Evolutionary conservation across 2,113 vertebrate genomes (phyloP), one percentile per base, ranked within the genome.

Genomic region (Urocolius indicus): DNA sequence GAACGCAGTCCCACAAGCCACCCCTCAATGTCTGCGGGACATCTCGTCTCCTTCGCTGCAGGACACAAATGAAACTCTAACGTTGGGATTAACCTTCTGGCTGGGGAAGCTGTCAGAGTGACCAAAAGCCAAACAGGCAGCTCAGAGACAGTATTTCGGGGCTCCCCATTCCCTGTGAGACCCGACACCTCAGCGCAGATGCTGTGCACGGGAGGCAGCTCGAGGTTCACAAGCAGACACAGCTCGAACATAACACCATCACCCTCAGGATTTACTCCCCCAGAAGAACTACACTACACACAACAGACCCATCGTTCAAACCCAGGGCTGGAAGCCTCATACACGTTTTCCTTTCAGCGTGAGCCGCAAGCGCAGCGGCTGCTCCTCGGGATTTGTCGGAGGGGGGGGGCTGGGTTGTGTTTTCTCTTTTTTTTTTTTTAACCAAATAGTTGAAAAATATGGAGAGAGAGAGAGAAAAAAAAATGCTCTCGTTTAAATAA

Each of bases 361-460:
- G 8, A 84, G 86, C 72, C 34, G 55, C 81, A 81, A 90, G 27
- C 0, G 4, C 5, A 0, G 74, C 11, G 16, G 20, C 75, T 82
- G 77, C 20, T 66, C 59, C n/a, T n/a, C 46, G 23, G 62, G 6
- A n/a, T 83, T 83, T 79, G 59, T 71, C 61, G 20, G n/a, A n/a
- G 13, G 32, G 26, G 16, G 63, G 6, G 30, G n/a, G 9, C 62
- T 26, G 13, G 5, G 54, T 72, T 46, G 24, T 18, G 45, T 29
- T 23, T 38, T 48, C 10, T 41, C 10, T n/a, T 22, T 48, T 12
- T 41, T 11, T n/a, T 22, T 38, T 62, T 71, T 54, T 10, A 67
- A 79, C 63, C 24, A 93, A 89, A 91, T 30, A 87, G 72, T 54
- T 80, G 89, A 95, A 96, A 97, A 95, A 96, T 87, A 62, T 5